Conservation (phyloP, 1,140 invertebrate genomes). For the Cotesia vestalis region DNA sequence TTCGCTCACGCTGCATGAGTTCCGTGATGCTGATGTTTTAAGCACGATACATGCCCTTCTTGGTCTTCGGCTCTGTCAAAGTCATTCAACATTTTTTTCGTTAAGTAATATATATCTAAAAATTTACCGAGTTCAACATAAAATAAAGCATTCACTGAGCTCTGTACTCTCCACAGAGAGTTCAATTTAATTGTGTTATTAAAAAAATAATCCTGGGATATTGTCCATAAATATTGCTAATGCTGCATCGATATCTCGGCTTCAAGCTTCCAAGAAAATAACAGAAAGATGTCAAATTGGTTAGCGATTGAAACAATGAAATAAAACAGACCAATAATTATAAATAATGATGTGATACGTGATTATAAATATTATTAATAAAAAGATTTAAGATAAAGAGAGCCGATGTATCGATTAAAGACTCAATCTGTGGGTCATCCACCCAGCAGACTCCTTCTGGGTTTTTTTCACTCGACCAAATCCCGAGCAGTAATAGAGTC, state of each 20-base stretch:
- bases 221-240: too few relatives aligned
- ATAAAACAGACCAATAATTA: conserved; percentile 19
- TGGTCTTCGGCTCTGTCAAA: conserved; percentile 33
- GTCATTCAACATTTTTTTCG: neutral
- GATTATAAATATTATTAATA: conserved; percentile 34
- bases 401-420: conserved; percentile 34
- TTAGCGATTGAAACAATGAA: too few relatives aligned
- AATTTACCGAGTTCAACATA: neutral
- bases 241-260: too few relatives aligned
- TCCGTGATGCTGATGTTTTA: conserved; percentile 57
- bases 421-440: conserved; percentile 33
- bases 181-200: too few relatives aligned
- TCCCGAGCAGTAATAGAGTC: conserved; percentile 57
- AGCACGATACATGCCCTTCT: conserved; percentile 29
- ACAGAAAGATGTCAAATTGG: too few relatives aligned
- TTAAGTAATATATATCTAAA: neutral
- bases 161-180: too few relatives aligned
- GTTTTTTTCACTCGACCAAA: conserved; percentile 28
- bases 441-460: conserved; percentile 11
- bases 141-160: too few relatives aligned
- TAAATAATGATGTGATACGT: neutral
- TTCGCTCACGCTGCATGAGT: conserved; percentile 61
- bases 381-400: conserved; percentile 26
- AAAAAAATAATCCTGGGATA: too few relatives aligned
- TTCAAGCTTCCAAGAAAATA: too few relatives aligned